Conservation (phyloP, 2,797 vertebrate genomes). For the Cirrhinus molitorella region DNA sequence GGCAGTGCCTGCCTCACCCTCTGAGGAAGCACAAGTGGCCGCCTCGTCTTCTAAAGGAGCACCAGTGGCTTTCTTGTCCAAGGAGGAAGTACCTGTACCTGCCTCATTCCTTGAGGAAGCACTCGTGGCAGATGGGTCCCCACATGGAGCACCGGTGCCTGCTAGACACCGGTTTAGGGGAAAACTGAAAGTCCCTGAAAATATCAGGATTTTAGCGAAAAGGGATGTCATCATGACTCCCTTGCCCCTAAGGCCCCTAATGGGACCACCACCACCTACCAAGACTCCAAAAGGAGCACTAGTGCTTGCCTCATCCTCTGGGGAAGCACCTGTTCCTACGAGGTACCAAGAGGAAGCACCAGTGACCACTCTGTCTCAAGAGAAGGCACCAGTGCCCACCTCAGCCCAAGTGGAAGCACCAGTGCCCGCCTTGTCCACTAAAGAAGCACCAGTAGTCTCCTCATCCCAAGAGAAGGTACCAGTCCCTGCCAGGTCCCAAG, state of each 20-base stretch:
- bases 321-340: not conserved
- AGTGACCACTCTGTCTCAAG: not conserved
- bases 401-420: too few relatives aligned
- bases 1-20: not conserved
- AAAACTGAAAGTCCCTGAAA: not conserved
- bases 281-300: not conserved
- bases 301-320: not conserved
- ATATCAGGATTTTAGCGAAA: not conserved
- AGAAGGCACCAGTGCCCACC: not conserved
- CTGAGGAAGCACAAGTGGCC: too few relatives aligned
- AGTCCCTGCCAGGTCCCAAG: not conserved
- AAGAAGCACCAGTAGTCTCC: not conserved
- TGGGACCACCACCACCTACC: not conserved
- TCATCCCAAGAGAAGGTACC: not conserved
- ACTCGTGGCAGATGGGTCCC: not conserved
- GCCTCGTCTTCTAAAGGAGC: not conserved
- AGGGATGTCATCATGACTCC: not conserved
- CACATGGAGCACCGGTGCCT: not conserved
- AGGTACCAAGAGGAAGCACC: not conserved
- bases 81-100: not conserved
- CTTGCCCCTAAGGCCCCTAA: not conserved
- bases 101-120: not conserved
- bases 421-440: not conserved
- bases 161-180: not conserved
- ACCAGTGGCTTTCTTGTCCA: not conserved